These are phyloP conservation scores for Cheilinus undulatus DNA, from an alignment of 2,113 vertebrate genomes.

Conservation along the genomic window DNA sequence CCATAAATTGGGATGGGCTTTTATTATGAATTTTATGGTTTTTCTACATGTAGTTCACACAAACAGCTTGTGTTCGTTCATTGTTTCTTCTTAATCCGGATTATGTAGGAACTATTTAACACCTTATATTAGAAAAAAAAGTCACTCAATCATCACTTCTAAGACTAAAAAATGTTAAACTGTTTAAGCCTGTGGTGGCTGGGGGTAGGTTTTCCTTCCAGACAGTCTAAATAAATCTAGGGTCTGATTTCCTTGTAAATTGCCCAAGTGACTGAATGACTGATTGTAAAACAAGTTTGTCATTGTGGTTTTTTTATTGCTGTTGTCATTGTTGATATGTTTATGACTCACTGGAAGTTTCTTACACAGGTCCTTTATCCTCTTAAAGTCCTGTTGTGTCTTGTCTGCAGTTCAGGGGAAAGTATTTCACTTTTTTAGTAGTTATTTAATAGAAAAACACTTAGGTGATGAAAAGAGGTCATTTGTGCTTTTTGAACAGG, in stretches of 20 bases:
- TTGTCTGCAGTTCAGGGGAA: background rate
- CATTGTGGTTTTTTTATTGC: constrained; percentile 11
- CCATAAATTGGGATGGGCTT: too few species aligned
- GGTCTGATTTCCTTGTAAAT: background rate
- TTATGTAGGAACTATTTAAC: too few species aligned
- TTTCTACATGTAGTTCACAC: too few species aligned
- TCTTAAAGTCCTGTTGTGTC: background rate
- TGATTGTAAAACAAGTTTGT: constrained; percentile 31
- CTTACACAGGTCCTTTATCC: background rate
- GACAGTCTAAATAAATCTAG: background rate
- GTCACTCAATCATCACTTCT: too few species aligned
- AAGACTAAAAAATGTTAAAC: too few species aligned
- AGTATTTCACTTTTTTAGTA: background rate
- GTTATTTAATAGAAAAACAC: background rate
- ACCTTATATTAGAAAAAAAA: too few species aligned
- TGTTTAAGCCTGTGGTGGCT: constrained; percentile 14
- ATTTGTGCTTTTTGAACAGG: background rate
- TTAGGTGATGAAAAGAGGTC: background rate
- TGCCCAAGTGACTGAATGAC: background rate
- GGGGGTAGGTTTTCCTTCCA: constrained; percentile 7
- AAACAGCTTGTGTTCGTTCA: too few species aligned
- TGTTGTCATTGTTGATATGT: background rate
- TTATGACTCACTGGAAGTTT: constrained; percentile 25
- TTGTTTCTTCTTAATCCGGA: too few species aligned
- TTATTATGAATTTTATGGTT: too few species aligned